Conservation (phyloP, 2,797 vertebrate species). For the Epinephelus awoara region DNA sequence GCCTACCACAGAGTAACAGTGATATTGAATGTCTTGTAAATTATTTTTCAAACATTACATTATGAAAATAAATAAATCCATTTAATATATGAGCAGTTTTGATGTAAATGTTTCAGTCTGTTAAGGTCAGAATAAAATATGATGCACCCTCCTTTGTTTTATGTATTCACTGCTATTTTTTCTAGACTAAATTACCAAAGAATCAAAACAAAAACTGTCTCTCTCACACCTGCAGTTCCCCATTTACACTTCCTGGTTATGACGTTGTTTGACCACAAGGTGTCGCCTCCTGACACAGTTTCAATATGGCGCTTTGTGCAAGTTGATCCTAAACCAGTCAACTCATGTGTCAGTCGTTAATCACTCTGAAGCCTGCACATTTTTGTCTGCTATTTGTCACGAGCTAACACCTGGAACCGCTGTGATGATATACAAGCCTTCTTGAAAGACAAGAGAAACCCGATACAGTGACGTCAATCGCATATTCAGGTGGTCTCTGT, state of each 20-base stretch:
- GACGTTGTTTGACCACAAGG: slow-evolving; percentile 53
- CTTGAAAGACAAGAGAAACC: no score
- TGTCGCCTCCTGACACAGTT: slow-evolving; percentile 52
- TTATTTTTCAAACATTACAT: not conserved
- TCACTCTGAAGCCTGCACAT: no score
- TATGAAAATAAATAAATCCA: slow-evolving; percentile 11
- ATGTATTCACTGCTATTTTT: not conserved
- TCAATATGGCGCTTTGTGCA: not conserved
- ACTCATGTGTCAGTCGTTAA: not conserved
- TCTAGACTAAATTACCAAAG: not conserved
- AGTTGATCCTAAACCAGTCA: not conserved
- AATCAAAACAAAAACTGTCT: not conserved
- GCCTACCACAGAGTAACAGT: not conserved
- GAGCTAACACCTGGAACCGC: not conserved
- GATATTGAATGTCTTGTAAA: not conserved
- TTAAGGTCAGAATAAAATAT: not conserved
- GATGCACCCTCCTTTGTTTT: not conserved
- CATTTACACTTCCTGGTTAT: not conserved
- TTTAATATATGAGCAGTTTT: slow-evolving; percentile 4
- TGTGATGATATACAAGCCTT: no score
- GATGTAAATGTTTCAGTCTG: not conserved
- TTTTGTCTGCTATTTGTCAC: not conserved
- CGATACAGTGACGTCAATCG: not conserved
- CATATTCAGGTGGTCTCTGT: slow-evolving; percentile 13
- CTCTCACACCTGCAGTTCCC: no score